Conservation (phyloP, 2,113 vertebrate species). For the Rattus rattus region DNA sequence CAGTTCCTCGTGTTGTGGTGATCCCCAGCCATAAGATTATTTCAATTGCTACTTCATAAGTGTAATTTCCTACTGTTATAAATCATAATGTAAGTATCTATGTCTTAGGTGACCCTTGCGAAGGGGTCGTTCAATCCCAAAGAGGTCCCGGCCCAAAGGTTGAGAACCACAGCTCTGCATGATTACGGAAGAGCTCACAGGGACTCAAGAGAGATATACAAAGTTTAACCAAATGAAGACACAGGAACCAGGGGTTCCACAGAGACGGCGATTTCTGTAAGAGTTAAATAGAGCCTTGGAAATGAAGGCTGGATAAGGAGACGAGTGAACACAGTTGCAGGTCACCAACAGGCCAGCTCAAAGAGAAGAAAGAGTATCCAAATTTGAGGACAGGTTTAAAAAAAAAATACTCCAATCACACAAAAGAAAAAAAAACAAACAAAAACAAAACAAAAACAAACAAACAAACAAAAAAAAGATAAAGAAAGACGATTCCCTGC, state of each 20-base stretch:
- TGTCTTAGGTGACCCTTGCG: background rate
- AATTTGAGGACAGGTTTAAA: background rate
- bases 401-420: background rate
- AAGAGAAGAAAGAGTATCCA: background rate
- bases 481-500: background rate
- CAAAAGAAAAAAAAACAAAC: background rate
- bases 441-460: too few relatives aligned
- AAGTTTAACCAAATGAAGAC: background rate
- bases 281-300: background rate
- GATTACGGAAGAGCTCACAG: background rate
- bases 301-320: background rate
- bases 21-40: too few relatives aligned
- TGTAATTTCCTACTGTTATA: background rate
- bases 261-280: background rate
- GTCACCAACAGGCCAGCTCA: background rate
- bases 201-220: background rate
- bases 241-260: background rate
- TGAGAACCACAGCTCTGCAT: background rate
- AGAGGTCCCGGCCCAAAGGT: background rate
- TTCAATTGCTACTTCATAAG: too few relatives aligned
- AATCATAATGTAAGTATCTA: background rate
- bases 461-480: background rate
- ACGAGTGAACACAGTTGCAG: background rate
- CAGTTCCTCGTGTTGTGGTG: background rate
- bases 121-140: background rate